Evolutionary conservation across 1,140 invertebrate species (phyloP).

Genomic region (Drosophila seguyi): DNA sequence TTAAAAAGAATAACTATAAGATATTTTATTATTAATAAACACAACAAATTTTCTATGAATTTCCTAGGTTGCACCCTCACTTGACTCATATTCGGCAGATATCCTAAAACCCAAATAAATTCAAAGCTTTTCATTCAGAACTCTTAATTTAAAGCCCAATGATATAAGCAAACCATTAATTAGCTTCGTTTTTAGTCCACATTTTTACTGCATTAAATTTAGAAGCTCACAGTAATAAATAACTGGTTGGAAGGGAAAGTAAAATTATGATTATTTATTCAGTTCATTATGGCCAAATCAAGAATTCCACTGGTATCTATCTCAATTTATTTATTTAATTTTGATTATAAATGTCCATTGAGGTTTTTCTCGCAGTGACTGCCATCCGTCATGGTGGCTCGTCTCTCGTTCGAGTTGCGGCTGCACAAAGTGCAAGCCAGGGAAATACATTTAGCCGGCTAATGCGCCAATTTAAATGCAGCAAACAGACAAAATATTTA

Average conservation of each 20-base stretch:
- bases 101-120: not conserved
- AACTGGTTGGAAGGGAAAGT: slow-evolving; percentile 22
- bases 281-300: slow-evolving; percentile 33
- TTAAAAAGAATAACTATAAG: not conserved
- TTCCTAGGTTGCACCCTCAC: not conserved
- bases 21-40: not conserved
- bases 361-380: slow-evolving; percentile 36
- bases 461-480: slow-evolving; percentile 80
- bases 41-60: not conserved
- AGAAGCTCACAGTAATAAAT: not conserved
- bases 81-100: not conserved
- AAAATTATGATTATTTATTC: slow-evolving; percentile 42
- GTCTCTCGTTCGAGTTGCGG: slow-evolving; percentile 57
- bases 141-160: not conserved
- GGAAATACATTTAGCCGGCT: slow-evolving; percentile 75
- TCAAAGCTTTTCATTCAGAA: not conserved
- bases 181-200: not conserved
- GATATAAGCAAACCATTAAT: not conserved
- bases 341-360: not conserved
- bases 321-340: no score
- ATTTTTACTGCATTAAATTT: not conserved
- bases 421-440: slow-evolving; percentile 46
- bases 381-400: slow-evolving; percentile 63
- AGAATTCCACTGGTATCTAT: slow-evolving; percentile 7
- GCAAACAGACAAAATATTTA: slow-evolving; percentile 79